Base-by-base conservation (phyloP, 2,888 invertebrate species). In the Pollenia griseotomentosa region DNA sequence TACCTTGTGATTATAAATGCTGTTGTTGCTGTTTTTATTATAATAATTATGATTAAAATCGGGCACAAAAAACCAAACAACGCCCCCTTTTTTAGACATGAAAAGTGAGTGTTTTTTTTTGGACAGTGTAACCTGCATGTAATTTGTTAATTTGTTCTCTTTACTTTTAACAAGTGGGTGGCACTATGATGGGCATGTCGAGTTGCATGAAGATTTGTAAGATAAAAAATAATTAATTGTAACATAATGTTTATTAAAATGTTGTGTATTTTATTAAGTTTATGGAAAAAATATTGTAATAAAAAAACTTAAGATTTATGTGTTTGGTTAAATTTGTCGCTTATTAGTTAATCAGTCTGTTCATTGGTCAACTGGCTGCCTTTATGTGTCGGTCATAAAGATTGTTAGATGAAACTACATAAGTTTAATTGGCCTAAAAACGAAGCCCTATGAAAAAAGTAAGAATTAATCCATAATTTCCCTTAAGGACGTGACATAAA, bases 31-130 rank as follows among this genome's bases (percentile, higher is more conserved):
- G 65, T 48, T 42, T 4, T 53, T 61, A 44, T 75, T 71, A 63
- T 63, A 61, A 63, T 55, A 75, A 83, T 77, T 77, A 80, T 83
- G 75, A 83, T 85, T 77, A 80, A 71, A 80, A 87, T 85, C 71
- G 16, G 55, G 63, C 55, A 61, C 46, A 53, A 63, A 63, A 63
- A 51, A 40, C 8, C 14, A 16, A 48, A 23, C 10, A 19, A 68
- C 48, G 44, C 12, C 61, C 42, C 74, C 53, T 61, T 55, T 57
- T 79, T 55, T 53, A 33, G 57, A 68, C 59, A 83, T 83, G 71
- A 61, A 70, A 59, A n/a, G 14, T 42, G 19, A n/a, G 63, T 53
- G 9, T 10, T 33, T 33, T 33, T 33, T 33, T 33, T 33, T 5
- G 33, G 33, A 33, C 33, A 6, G 6, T 42, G n/a, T 66, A 44